A percentile compares a stretch with the other conserved stretches of the same genome.
Evolutionary conservation across 2,113 vertebrate species (phyloP).

Genomic region (Cololabis saira): DNA sequence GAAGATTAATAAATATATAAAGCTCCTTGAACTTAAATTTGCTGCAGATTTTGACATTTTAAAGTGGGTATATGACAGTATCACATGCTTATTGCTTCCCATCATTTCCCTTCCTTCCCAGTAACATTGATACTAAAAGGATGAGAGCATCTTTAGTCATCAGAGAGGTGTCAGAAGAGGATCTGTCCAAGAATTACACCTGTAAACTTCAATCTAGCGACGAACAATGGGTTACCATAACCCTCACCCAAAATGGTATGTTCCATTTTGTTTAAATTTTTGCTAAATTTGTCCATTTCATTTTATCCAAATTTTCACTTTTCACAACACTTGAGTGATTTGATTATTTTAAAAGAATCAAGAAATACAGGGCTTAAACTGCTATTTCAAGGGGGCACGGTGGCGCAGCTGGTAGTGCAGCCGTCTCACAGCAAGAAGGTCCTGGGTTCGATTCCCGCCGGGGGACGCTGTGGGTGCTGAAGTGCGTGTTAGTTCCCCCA

Average conservation of each 20-base stretch:
- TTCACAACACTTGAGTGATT: too few species aligned
- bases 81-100: too few species aligned
- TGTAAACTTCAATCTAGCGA: constrained; percentile 31
- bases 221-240: constrained; percentile 9
- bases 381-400: neutral
- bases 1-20: too few species aligned
- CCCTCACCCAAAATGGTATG: constrained; percentile 38
- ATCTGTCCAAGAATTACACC: constrained; percentile 44
- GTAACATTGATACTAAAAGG: fast-evolving
- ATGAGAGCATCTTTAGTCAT: constrained; percentile 49
- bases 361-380: neutral
- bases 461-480: too few species aligned
- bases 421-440: too few species aligned
- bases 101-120: constrained; percentile 1
- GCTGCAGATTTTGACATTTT: too few species aligned
- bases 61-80: too few species aligned
- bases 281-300: neutral
- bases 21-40: too few species aligned
- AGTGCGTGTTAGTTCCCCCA: too few species aligned
- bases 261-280: neutral
- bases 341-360: too few species aligned
- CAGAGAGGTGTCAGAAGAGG: constrained; percentile 19
- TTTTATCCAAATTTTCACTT: neutral
- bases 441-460: too few species aligned
- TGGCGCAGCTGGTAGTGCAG: too few species aligned